Base-by-base conservation (phyloP, 2,113 vertebrate species). In the Eleginops maclovinus region DNA sequence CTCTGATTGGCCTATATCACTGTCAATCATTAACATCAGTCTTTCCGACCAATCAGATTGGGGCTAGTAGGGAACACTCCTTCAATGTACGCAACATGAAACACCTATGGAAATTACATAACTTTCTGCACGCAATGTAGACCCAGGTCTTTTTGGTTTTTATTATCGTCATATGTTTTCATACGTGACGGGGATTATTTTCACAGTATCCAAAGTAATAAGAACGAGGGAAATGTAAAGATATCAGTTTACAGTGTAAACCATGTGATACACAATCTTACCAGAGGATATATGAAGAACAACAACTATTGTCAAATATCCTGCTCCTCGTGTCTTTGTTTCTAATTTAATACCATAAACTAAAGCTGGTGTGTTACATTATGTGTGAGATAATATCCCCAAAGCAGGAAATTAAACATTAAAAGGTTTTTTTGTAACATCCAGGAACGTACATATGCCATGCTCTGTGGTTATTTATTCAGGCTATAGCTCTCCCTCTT, bases 41-140 rank as follows among this genome's bases (percentile, higher is more conserved):
- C 14, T n/a, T 0, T 6, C 17, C 0, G 15, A 58, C 85, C 79
- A 86, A 85, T 82, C 43, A 12, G 10, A 3, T 14, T 4, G 6
- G 50, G 24, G 13, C 14, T 5, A 1, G 2, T 0, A 44, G 11
- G 6, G 17, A 22, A 55, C 81, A 66, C 71, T 3, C 65, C 31
- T 54, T 22, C 16, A 21, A 50, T 71, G 53, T 72, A 61, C 21
- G 78, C 46, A 71, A 77, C 85, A 24, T 15, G 24, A 66, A 89
- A 79, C 74, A 66, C 71, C 83, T 49, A 77, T 85, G 69, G 65
- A 82, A 72, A 83, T 92, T 91, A 90, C 86, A 85, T 90, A 91
- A 91, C 64, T 77, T 77, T 44, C 9, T 47, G 44, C 60, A 62
- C 43, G 55, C 71, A 55, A 24, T 24, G 28, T 44, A 50, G 19